These are phyloP conservation scores for Tangara arthus DNA, from an alignment of 2,797 vertebrate genomes.

Conservation along the genomic window DNA sequence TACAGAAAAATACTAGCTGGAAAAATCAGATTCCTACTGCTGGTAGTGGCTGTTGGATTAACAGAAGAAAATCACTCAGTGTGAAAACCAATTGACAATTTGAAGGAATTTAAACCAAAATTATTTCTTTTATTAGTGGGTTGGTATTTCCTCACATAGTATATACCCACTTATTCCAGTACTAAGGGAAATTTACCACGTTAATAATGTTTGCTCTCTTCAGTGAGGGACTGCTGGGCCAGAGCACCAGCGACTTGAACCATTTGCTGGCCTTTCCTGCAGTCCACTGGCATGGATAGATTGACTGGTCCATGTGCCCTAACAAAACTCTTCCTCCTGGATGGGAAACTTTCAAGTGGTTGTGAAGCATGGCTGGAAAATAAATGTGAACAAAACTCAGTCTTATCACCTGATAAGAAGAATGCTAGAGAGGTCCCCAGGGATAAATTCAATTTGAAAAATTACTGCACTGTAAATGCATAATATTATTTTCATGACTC, in stretches of 20 bases:
- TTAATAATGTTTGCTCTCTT: not conserved
- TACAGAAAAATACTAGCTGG: not conserved
- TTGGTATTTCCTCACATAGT: not conserved
- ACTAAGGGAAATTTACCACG: not conserved
- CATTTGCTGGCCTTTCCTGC: not conserved
- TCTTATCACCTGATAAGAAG: conserved; percentile 14
- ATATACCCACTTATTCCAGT: not conserved
- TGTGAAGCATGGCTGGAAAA: conserved; percentile 13
- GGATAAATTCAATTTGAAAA: conserved; percentile 49
- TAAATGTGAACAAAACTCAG: conserved; percentile 4
- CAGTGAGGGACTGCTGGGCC: not conserved
- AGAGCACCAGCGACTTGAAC: not conserved
- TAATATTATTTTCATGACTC: conserved; percentile 49
- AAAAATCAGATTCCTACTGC: not conserved
- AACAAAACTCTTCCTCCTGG: not conserved
- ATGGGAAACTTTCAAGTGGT: not conserved
- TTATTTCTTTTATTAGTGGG: not conserved
- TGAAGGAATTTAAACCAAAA: not conserved
- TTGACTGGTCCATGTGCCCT: not conserved
- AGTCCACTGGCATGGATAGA: not conserved
- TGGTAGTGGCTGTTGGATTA: not conserved
- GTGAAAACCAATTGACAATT: not conserved
- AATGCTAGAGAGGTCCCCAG: not conserved
- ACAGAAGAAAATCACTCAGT: not conserved
- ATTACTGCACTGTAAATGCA: conserved; percentile 27